Conservation (phyloP, 2,113 vertebrate species). For the Glaucomys volans region DNA sequence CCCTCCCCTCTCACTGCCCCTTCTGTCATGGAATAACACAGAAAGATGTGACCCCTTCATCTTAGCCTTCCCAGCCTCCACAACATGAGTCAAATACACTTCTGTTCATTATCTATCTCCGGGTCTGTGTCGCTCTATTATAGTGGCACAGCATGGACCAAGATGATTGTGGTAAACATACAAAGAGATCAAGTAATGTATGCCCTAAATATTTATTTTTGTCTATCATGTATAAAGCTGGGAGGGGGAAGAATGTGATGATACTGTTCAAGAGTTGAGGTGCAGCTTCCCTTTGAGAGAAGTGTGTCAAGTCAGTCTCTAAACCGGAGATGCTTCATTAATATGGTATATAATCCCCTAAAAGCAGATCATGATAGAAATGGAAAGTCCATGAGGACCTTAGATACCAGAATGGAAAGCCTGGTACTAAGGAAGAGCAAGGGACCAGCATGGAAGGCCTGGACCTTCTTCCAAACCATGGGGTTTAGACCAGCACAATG, state of each 20-base stretch:
- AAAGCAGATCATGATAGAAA: not conserved
- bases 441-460: not conserved
- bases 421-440: not conserved
- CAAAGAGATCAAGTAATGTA: not conserved
- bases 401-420: not conserved
- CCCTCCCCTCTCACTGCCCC: not conserved
- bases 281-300: not conserved
- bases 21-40: not conserved
- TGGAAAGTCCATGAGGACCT: accelerated
- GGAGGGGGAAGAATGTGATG: no score
- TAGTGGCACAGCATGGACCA: not conserved
- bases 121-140: not conserved
- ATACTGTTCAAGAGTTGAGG: not conserved
- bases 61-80: not conserved
- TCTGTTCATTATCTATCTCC: not conserved
- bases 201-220: not conserved
- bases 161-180: not conserved
- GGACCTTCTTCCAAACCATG: not conserved
- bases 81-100: not conserved
- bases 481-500: no score
- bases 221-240: not conserved
- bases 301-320: not conserved
- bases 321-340: not conserved
- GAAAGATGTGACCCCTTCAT: not conserved
- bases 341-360: not conserved